Evolutionary conservation across 2,113 vertebrate species (phyloP), one percentile per base, ranked within the genome.

Genomic region (Macroglossus sobrinus): DNA sequence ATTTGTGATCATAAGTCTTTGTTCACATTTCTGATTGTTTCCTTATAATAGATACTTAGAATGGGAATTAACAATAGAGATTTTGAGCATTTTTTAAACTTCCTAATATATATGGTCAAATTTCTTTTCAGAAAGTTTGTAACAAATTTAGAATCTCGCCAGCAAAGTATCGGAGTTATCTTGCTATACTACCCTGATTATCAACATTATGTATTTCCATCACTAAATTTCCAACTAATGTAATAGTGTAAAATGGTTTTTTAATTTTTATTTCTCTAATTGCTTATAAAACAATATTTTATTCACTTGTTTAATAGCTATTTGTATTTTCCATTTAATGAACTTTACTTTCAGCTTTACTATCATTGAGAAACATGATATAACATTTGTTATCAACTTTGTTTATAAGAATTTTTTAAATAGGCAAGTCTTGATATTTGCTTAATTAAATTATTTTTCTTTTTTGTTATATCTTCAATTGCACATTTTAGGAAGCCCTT

Each of bases 351-450:
- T 69, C 24, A 63, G 24, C 28, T 92, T n/a, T n/a, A n/a, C n/a
- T 53, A 47, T 16, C 7, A 93, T 74, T 47, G 81, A 93, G 68
- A 85, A 94, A 59, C 5, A 35, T 66, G 93, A 74, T 68, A 43
- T 82, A 63, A 95, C 28, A 90, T 92, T 89, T 91, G 71, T 74
- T 94, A 71, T 43, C 16, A 69, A n/a, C 71, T 97, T 84, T 40
- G 13, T 89, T 97, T 91, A 50, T 75, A 14, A 30, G 13, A 72
- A 81, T 57, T 92, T 91, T 79, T 93, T 7, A 95, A 94, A 59
- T 47, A 76, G 30, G 5, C 19, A 71, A 40, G 11, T 90, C 69
- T 84, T 94, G 9, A 76, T 94, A 81, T 90, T 66, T 87, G 11
- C 24, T 95, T 71, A 80, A 68, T 55, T 55, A 81, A 78, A 57